Conservation (phyloP, 1,140 invertebrate species). For the Tetraneura akinire region DNA sequence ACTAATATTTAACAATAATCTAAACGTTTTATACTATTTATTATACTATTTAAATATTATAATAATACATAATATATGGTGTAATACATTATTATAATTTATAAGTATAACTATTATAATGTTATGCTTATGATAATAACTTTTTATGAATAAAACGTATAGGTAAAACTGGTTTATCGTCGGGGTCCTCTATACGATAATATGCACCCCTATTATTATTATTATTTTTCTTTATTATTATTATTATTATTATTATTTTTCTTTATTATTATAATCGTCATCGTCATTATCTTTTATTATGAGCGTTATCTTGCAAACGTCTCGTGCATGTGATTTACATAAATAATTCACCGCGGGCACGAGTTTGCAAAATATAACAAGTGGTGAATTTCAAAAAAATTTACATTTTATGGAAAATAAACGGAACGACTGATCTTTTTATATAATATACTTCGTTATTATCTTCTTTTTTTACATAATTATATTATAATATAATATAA, state of each 20-base stretch:
- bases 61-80: too few relatives aligned
- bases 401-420: neutral
- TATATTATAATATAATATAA: too few relatives aligned
- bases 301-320: neutral
- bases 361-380: neutral
- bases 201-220: neutral
- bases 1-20: too few relatives aligned
- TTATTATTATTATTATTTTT: neutral
- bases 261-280: too few relatives aligned
- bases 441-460: too few relatives aligned
- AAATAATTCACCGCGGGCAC: neutral
- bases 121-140: neutral
- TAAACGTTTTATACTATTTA: neutral
- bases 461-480: too few relatives aligned
- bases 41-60: too few relatives aligned
- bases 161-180: neutral
- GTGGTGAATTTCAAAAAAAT: neutral
- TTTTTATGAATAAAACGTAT: neutral
- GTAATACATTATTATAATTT: neutral
- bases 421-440: too few relatives aligned
- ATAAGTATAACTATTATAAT: neutral
- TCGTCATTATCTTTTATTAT: neutral
- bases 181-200: neutral
- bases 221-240: neutral
- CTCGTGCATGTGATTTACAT: neutral